Evolutionary conservation across 2,113 vertebrate species (phyloP).

Genomic region (Mirounga angustirostris): DNA sequence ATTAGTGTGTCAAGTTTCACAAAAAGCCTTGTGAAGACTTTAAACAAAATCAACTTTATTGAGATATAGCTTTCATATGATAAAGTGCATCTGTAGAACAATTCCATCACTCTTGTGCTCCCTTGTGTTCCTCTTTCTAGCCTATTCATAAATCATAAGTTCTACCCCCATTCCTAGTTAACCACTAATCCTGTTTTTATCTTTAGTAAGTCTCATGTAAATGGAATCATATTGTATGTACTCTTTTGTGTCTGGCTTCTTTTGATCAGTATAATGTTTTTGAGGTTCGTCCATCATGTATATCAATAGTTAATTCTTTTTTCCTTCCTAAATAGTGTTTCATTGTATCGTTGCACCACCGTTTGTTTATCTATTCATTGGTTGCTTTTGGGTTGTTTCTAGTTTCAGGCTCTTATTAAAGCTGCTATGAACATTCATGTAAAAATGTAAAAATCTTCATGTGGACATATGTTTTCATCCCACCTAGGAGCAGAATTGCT

Average conservation of each 20-base stretch:
- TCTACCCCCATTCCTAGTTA: not conserved
- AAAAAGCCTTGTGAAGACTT: not conserved
- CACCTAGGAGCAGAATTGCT: not conserved
- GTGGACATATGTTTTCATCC: not conserved
- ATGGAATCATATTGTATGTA: not conserved
- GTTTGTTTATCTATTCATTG: not conserved
- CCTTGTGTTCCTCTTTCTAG: not conserved
- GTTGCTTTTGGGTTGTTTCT: not conserved
- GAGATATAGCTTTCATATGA: not conserved
- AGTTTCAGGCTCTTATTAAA: not conserved
- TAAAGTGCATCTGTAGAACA: not conserved
- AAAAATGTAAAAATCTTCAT: conserved; percentile 4
- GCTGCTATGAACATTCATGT: not conserved
- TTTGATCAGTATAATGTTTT: not conserved
- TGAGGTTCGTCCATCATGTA: not conserved
- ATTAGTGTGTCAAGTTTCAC: not conserved
- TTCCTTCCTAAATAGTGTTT: not conserved
- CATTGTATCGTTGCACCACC: not conserved
- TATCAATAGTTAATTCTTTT: not conserved
- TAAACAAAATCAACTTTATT: conserved; percentile 8
- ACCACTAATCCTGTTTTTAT: not conserved
- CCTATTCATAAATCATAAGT: not conserved
- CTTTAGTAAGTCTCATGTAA: not conserved
- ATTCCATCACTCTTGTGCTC: not conserved
- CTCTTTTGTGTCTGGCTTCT: not conserved